Conservation (phyloP, 2,113 vertebrate genomes). For the Periophthalmodon schlosseri region DNA sequence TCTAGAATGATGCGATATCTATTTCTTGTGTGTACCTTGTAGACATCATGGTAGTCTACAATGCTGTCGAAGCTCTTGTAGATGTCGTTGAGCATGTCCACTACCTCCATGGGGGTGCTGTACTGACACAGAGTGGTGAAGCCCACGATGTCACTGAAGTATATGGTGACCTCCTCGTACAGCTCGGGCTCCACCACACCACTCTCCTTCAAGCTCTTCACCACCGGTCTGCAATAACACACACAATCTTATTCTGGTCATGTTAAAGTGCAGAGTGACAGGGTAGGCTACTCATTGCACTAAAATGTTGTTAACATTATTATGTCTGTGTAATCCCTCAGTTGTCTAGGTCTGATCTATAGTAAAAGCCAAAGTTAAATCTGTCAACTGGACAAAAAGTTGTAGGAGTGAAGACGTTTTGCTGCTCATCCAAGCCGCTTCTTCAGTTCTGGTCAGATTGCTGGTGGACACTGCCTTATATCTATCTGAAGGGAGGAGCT, state of each 20-base stretch:
- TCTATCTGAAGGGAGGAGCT: too few species aligned
- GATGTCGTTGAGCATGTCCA: conserved; percentile 98
- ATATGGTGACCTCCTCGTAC: conserved; percentile 94
- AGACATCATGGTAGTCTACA: conserved; percentile 94
- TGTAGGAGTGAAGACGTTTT: too few species aligned
- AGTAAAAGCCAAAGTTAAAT: too few species aligned
- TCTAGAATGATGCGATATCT: too few species aligned
- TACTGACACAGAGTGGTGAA: conserved; percentile 98
- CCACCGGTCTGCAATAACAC: conserved; percentile 82
- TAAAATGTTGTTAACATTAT: too few species aligned
- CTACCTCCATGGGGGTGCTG: conserved; percentile 97
- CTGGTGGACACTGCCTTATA: too few species aligned
- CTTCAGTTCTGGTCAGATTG: too few species aligned
- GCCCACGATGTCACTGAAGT: conserved; percentile 98
- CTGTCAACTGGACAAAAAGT: too few species aligned
- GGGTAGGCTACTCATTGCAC: too few species aligned
- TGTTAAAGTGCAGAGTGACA: neutral
- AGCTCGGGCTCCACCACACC: conserved; percentile 92
- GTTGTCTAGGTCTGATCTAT: too few species aligned
- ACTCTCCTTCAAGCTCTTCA: conserved; percentile 93
- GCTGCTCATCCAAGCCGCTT: too few species aligned
- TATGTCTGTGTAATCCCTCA: too few species aligned
- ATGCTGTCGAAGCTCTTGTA: conserved; percentile 96
- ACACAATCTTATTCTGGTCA: neutral
- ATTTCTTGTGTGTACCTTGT: conserved; percentile 80